Evolutionary conservation across 2,113 vertebrate genomes (phyloP).

Genomic region (Ranitomeya imitator): DNA sequence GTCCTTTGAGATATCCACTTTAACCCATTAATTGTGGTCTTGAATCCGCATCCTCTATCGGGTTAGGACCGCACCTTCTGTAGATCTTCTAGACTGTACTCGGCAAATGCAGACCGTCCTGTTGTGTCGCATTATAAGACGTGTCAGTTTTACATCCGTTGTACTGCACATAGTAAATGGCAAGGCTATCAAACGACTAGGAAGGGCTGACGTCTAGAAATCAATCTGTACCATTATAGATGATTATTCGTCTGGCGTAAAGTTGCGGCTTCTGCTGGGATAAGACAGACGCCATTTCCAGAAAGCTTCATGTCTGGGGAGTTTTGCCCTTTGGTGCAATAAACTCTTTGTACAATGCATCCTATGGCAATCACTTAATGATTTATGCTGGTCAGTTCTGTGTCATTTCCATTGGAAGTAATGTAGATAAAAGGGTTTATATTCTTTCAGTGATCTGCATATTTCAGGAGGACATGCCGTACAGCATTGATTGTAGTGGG

Average conservation of each 20-base stretch:
- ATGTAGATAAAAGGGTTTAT: not conserved
- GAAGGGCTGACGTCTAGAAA: not conserved
- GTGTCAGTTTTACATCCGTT: not conserved
- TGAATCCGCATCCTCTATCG: too few species aligned
- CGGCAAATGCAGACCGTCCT: not conserved
- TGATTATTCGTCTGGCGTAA: not conserved
- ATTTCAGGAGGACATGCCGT: not conserved
- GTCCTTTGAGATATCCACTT: too few species aligned
- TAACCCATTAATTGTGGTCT: too few species aligned
- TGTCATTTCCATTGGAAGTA: not conserved
- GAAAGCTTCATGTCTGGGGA: slow-evolving; percentile 2
- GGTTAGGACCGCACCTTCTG: too few species aligned
- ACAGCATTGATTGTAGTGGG: not conserved
- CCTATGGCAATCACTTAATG: slow-evolving; percentile 7
- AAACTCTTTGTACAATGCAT: not conserved
- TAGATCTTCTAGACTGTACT: not conserved
- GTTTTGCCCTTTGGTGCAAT: too few species aligned
- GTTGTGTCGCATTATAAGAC: not conserved
- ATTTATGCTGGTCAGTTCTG: not conserved
- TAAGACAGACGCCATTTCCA: not conserved
- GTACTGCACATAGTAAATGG: not conserved
- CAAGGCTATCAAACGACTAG: not conserved
- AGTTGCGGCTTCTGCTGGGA: not conserved
- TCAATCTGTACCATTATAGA: not conserved
- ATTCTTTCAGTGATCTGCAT: not conserved